Evolutionary conservation across 2,888 invertebrate species (phyloP).

Genomic region (Noctua comes): DNA sequence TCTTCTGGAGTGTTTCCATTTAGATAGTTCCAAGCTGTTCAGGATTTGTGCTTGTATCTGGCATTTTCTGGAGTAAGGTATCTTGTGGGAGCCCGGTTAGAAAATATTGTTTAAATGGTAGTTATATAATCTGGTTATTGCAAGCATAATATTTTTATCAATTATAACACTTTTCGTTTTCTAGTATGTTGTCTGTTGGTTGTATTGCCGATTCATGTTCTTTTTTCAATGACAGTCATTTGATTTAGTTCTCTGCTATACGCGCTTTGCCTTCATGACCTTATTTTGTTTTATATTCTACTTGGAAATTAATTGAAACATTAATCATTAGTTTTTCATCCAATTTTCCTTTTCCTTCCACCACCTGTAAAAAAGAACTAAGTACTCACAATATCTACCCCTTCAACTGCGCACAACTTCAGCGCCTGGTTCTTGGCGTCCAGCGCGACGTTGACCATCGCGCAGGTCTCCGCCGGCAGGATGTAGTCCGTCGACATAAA

Average conservation of each 20-base stretch:
- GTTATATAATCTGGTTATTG: constrained; percentile 5
- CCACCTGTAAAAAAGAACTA: constrained; percentile 52
- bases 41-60: constrained; percentile 5
- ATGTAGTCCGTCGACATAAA: constrained; percentile 99
- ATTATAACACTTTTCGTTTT: constrained; percentile 1
- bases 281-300: constrained; percentile 23
- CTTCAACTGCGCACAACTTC: constrained; percentile 98
- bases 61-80: constrained; percentile 1
- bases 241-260: constrained; percentile 13
- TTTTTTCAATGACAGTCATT: not conserved
- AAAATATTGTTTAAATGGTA: not conserved
- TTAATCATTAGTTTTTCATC: constrained; percentile 28
- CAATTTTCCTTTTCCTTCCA: constrained; percentile 26
- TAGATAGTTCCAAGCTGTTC: not conserved
- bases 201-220: constrained; percentile 1
- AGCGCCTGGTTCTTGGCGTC: constrained; percentile 99
- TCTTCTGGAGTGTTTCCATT: constrained; percentile 23
- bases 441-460: constrained; percentile 99
- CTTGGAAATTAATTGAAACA: constrained; percentile 1
- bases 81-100: constrained; percentile 3
- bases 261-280: not conserved
- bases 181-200: constrained; percentile 38
- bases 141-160: constrained; percentile 8
- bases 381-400: constrained; percentile 96
- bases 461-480: constrained; percentile 99